Evolutionary conservation across 1,140 invertebrate genomes (phyloP).

Genomic region (Choristoneura fumiferana): DNA sequence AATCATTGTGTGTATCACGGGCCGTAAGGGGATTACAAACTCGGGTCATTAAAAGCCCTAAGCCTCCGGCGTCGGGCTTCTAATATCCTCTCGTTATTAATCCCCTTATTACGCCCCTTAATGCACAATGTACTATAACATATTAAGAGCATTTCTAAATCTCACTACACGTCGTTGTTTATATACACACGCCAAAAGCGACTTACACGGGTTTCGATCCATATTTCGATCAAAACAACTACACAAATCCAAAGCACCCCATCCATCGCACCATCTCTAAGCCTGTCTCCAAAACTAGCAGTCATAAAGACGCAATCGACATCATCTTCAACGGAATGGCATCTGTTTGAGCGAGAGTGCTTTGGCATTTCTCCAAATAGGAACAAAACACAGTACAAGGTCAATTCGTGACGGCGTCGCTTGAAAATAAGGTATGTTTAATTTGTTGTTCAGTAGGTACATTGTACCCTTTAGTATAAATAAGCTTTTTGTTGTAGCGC

Average conservation of each 20-base stretch:
- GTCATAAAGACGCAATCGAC: slow-evolving; percentile 3
- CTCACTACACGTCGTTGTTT: slow-evolving; percentile 3
- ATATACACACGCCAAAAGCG: neutral
- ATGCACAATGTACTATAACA: no score
- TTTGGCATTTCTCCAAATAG: slow-evolving; percentile 48
- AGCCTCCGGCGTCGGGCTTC: no score
- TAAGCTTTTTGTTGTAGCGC: neutral
- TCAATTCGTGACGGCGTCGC: slow-evolving; percentile 23
- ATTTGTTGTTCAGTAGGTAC: slow-evolving; percentile 13
- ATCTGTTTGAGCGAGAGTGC: slow-evolving; percentile 8
- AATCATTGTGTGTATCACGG: no score
- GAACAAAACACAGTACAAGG: slow-evolving; percentile 40
- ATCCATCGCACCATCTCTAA: neutral
- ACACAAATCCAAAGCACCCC: neutral
- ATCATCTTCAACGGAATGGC: neutral
- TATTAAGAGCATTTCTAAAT: neutral
- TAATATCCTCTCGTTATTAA: no score
- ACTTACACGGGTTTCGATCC: slow-evolving; percentile 2
- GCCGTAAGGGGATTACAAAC: no score
- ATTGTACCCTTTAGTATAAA: slow-evolving; percentile 15
- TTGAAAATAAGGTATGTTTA: slow-evolving; percentile 3
- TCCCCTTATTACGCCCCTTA: no score
- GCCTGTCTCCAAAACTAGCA: neutral
- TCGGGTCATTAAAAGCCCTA: no score
- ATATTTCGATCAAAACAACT: neutral